Evolutionary conservation across 2,797 vertebrate genomes (phyloP).

Genomic region (Sphenodon punctatus): DNA sequence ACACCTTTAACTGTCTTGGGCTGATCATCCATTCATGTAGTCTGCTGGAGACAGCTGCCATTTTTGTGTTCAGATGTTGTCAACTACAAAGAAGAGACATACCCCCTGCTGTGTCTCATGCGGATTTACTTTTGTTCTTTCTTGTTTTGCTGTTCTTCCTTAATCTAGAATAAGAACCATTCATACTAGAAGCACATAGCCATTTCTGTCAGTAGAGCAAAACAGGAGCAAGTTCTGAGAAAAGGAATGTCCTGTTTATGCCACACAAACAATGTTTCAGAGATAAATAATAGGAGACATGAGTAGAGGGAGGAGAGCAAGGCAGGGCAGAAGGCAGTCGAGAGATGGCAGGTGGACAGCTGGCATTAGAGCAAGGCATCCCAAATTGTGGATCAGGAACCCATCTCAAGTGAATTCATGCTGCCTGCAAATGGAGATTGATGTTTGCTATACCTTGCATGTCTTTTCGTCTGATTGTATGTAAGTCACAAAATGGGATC

Average conservation of each 20-base stretch:
- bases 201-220: slow-evolving; percentile 6
- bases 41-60: neutral
- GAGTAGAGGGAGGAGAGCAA: slow-evolving; percentile 1
- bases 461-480: no score
- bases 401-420: no score
- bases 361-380: no score
- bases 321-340: neutral
- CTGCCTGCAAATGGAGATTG: no score
- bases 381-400: no score
- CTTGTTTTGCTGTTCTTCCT: slow-evolving; percentile 18
- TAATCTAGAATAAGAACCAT: slow-evolving; percentile 2
- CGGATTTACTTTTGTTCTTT: neutral
- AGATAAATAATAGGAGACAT: slow-evolving; percentile 43
- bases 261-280: slow-evolving; percentile 56
- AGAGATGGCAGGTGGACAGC: no score
- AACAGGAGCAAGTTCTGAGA: neutral
- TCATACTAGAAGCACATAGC: slow-evolving; percentile 41
- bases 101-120: neutral
- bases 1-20: neutral
- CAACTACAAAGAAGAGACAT: neutral
- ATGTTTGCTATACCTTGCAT: no score
- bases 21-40: neutral
- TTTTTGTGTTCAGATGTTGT: neutral
- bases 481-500: no score
- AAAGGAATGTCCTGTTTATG: slow-evolving; percentile 46